Evolutionary conservation across 2,113 vertebrate species (phyloP), one percentile per base, ranked within the genome.

Genomic region (Peromyscus leucopus): DNA sequence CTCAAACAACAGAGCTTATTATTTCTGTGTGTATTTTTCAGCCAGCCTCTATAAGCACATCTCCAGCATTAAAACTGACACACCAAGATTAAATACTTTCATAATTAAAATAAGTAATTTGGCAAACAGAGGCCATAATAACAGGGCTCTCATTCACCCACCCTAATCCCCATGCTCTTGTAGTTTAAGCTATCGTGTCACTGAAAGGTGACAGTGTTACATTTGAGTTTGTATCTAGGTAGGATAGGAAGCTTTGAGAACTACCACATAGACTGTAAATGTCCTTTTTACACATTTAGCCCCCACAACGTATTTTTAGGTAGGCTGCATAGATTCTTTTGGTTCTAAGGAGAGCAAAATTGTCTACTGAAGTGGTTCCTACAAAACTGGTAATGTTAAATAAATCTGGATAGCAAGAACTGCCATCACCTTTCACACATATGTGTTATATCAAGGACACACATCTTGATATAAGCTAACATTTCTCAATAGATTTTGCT

Each of bases 221-320:
- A 88, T 26, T 13, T 79, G 48, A 75, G 33, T 88, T 51, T 2
- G 0, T 59, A 61, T 74, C n/a, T 93, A 88, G 89, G 84, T 51
- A 92, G 26, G n/a, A 76, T n/a, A 36, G 7, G 51, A 61, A 89
- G 67, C 67, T 94, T 57, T 93, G 67, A 96, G 48, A 84, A 90
- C 67, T 51, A 19, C 69, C 63, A 71, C 5, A 15, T 31, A 84
- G 67, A 94, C 7, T 71, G 33, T 63, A 69, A 88, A 80, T 90
- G 75, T 83, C 65, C 59, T 80, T 92, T 93, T 48, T 95, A 92
- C 42, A 92, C 42, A 80, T 93, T 96, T 91, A 87, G 93, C 22
- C 85, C 22, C 72, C 83, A 89, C 78, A 39, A 57, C 79, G 36
- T 74, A 83, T 21, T 93, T 92, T 89, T 36, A 90, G 91, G n/a